Percentiles rank a stretch among this genome's conserved stretches.
Conservation (phyloP, 2,113 vertebrate genomes). For the Caloenas nicobarica region DNA sequence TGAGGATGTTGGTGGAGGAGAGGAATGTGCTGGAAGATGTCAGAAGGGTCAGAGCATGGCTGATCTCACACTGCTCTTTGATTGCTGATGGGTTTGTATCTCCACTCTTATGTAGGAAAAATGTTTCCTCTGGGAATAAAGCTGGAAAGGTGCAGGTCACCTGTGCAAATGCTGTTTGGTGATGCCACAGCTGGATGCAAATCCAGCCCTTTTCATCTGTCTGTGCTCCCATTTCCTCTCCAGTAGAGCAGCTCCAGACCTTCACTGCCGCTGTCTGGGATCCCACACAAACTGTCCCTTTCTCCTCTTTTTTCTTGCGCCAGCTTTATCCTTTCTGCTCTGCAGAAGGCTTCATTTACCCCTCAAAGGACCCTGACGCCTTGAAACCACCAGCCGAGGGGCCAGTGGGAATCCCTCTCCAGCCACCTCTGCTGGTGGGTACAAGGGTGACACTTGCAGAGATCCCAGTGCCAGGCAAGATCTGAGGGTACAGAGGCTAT, state of each 20-base stretch:
- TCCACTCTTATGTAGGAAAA: not conserved
- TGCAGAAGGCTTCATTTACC: not conserved
- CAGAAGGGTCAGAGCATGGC: not conserved
- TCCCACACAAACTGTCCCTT: not conserved
- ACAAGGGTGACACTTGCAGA: not conserved
- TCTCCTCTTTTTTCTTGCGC: not conserved
- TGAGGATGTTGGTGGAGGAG: not conserved
- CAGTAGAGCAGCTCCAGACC: not conserved
- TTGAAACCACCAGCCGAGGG: not conserved
- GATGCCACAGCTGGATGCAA: not conserved
- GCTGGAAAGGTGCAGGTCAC: not conserved
- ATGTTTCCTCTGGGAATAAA: not conserved
- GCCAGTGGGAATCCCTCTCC: not conserved
- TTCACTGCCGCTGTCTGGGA: not conserved
- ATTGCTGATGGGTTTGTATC: not conserved
- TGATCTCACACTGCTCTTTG: not conserved
- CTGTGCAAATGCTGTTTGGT: not conserved
- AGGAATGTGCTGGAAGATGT: not conserved
- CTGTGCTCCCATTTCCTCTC: not conserved
- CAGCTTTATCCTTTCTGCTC: not conserved
- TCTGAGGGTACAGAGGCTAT: not conserved
- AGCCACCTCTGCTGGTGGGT: not conserved
- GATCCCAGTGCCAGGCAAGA: rapidly evolving
- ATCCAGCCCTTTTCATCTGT: not conserved
- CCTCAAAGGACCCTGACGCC: not conserved